Evolutionary conservation across 1,140 invertebrate species (phyloP).

Genomic region (Drosophila arawakana): DNA sequence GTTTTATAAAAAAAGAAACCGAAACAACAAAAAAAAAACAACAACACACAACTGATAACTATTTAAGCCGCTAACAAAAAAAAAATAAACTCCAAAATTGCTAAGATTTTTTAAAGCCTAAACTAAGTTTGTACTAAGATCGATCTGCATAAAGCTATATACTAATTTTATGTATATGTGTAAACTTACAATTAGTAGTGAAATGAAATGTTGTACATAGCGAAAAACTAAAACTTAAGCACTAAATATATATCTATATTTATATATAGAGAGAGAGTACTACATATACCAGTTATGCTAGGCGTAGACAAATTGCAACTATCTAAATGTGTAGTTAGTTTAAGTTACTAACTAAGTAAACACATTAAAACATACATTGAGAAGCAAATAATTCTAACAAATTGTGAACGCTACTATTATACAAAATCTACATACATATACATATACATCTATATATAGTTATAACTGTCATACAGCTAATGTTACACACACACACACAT

Average conservation of each 20-base stretch:
- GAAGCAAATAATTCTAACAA: constrained; percentile 67
- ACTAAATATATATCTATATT: constrained; percentile 33
- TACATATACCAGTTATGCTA: constrained; percentile 62
- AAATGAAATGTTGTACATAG: constrained; percentile 71
- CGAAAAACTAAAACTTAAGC: constrained; percentile 20
- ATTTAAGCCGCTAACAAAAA: constrained; percentile 60
- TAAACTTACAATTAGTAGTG: constrained; percentile 47
- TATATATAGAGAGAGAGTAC: constrained; percentile 26
- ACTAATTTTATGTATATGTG: constrained; percentile 18
- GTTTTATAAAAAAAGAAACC: constrained; percentile 39
- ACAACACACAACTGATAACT: constrained; percentile 66
- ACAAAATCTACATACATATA: constrained; percentile 37
- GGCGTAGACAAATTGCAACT: constrained; percentile 63
- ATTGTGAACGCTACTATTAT: constrained; percentile 62
- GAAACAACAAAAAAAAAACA: constrained; percentile 25
- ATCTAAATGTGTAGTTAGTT: constrained; percentile 51
- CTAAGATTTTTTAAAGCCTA: constrained; percentile 61
- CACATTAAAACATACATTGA: constrained; percentile 26
- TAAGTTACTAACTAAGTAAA: constrained; percentile 20
- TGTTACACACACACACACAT: constrained; percentile 54
- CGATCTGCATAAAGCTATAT: constrained; percentile 29
- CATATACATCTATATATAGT: constrained; percentile 33
- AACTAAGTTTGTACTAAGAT: constrained; percentile 41
- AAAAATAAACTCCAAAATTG: constrained; percentile 58
- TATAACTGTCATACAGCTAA: constrained; percentile 76